Evolutionary conservation across 2,113 vertebrate genomes (phyloP), one percentile per base, ranked within the genome.

Genomic region (Mirza zaza): DNA sequence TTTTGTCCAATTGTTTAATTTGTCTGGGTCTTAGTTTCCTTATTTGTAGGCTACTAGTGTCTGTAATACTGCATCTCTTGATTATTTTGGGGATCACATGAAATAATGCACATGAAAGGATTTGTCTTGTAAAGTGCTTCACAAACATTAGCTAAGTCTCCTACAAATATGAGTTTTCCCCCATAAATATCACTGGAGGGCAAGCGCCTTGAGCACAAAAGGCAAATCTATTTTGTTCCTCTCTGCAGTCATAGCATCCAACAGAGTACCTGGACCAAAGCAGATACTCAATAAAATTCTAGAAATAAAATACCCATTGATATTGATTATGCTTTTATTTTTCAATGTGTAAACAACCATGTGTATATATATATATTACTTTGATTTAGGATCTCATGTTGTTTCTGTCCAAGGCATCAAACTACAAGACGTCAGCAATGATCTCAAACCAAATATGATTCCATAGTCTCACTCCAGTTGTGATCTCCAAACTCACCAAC

Each of bases 401-500:
- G 32, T 48, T 95, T 92, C 87, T 87, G 21, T 68, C 45, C 8
- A 96, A 90, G 21, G 4, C 45, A 92, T 45, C 48, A 73, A 95
- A 85, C 45, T 12, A 75, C 27, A 90, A 80, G 68, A 42, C 65
- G 55, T 84, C 70, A 57, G 14, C 9, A 89, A 15, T 14, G 34
- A 55, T 83, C 87, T 83, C 13, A 77, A 90, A 75, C 7, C 61
- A 70, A 65, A 36, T 34, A 18, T 48, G 32, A 68, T 39, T 55
- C 29, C 13, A 52, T 0, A 71, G 34, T 59, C n/a, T 87, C 34
- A 87, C 21, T n/a, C 6, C 7, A 79, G 0, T 27, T 63, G 21
- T 29, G 13, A 23, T 57, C 2, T 42, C 17, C 57, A 14, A 12
- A 71, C 27, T 79, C 8, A 18, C 3, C 12, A 83, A 5, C 18